phyloP scores from a whole-genome alignment of 2,888 invertebrate species.

The Gonocerus acuteangulatus region DNA sequence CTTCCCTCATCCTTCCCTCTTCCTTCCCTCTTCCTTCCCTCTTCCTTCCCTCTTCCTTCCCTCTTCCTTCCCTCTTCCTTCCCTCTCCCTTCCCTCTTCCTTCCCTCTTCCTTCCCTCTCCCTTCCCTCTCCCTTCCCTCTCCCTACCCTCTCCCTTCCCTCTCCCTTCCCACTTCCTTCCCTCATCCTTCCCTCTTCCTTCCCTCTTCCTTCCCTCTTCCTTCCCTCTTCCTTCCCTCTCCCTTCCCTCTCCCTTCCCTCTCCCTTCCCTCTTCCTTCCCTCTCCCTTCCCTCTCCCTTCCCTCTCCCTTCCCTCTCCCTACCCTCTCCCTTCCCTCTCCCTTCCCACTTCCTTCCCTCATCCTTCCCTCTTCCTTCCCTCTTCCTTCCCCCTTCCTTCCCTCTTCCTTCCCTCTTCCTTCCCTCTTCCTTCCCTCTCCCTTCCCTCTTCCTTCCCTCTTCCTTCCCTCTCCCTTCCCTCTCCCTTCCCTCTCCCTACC shows the following conservation, averaged over 20 bases:
- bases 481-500: too few relatives aligned
- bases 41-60: not conserved
- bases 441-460: too few relatives aligned
- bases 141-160: too few relatives aligned
- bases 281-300: not conserved
- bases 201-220: conserved; percentile 5
- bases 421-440: too few relatives aligned
- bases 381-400: too few relatives aligned
- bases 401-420: too few relatives aligned
- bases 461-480: too few relatives aligned
- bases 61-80: not conserved
- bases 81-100: not conserved
- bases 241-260: not conserved
- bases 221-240: too few relatives aligned
- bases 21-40: not conserved
- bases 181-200: too few relatives aligned
- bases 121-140: not conserved
- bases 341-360: not conserved
- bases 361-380: too few relatives aligned
- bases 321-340: not conserved
- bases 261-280: not conserved
- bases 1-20: not conserved
- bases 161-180: too few relatives aligned
- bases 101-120: not conserved
- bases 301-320: not conserved